Base-by-base conservation (phyloP, 2,888 invertebrate species). In the Ennomos quercinarius region DNA sequence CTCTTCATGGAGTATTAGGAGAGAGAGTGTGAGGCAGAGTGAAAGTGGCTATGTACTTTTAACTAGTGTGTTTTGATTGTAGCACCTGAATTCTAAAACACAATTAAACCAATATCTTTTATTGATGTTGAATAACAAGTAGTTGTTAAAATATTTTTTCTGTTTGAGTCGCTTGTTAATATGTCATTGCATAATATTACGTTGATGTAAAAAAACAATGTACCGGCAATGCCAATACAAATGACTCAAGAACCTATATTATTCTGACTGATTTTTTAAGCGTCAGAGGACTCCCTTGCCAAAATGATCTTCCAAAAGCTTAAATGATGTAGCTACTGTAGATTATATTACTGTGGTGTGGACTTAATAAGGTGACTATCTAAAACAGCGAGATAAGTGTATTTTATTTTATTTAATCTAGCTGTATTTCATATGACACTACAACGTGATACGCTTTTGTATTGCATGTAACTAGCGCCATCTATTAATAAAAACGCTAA, bases 281-380 rank as follows among this genome's bases (percentile, higher is more conserved):
- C 72, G 68, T 76, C 69, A 66, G 73, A 68, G 77, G 71, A 81
- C 82, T 85, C 83, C 81, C 78, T 71, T 78, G 86, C 85, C 86
- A 86, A 86, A 86, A 73, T 70, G 67, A 76, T 83, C 83, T 84
- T 84, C 84, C 84, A 79, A 66, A 67, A 61, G 47, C 43, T 61
- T 55, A 51, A n/a, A 36, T 51, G 45, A 44, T 45, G 53, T 58
- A 47, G 43, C 17, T 27, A 34, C 35, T 42, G 27, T 53, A 43
- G 50, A 36, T 56, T 43, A 58, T 45, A 41, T 38, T 45, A 35
- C 27, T 40, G 37, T 41, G 34, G 36, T 54, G 46, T 54, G 46
- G 17, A 44, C 34, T 48, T 10, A 38, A 49, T 38, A n/a, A 43
- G 17, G 8, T 11, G 36, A 10, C 8, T 34, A 10, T 27, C 10